phyloP scores from a whole-genome alignment of 1,140 invertebrate species.

The Riptortus pedestris region DNA sequence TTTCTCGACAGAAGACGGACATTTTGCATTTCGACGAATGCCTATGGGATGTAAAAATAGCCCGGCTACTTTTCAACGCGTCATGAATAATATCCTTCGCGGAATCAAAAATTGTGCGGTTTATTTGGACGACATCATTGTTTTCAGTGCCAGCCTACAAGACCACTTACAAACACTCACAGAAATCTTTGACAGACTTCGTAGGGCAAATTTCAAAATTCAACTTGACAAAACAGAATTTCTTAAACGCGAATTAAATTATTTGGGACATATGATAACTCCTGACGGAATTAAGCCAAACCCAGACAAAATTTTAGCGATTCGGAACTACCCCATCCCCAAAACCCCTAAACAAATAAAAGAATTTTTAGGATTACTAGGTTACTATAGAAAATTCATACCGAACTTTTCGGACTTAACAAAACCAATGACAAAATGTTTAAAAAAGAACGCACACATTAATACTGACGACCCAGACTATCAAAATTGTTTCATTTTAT shows the following conservation, averaged over 20 bases:
- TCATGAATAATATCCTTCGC: constrained; percentile 23
- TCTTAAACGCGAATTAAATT: constrained; percentile 37
- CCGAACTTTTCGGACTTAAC: not conserved
- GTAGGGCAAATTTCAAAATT: constrained; percentile 36
- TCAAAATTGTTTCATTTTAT: not conserved
- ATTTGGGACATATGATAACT: constrained; percentile 39
- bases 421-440: not conserved
- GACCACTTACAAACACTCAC: constrained; percentile 32
- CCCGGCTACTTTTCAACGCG: constrained; percentile 26
- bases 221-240: constrained; percentile 39
- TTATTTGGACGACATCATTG: constrained; percentile 39
- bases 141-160: constrained; percentile 35
- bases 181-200: constrained; percentile 35
- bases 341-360: constrained; percentile 31
- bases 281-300: constrained; percentile 38
- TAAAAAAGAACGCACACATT: not conserved
- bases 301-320: constrained; percentile 37
- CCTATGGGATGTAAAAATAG: not conserved
- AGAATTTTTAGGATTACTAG: not conserved
- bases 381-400: not conserved
- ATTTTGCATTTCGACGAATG: too few species aligned
- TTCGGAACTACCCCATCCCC: constrained; percentile 37
- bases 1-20: too few species aligned
- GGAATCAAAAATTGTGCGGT: too few species aligned
- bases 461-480: not conserved